Evolutionary conservation across 2,113 vertebrate genomes (phyloP).

Genomic region (Prunella himalayana): DNA sequence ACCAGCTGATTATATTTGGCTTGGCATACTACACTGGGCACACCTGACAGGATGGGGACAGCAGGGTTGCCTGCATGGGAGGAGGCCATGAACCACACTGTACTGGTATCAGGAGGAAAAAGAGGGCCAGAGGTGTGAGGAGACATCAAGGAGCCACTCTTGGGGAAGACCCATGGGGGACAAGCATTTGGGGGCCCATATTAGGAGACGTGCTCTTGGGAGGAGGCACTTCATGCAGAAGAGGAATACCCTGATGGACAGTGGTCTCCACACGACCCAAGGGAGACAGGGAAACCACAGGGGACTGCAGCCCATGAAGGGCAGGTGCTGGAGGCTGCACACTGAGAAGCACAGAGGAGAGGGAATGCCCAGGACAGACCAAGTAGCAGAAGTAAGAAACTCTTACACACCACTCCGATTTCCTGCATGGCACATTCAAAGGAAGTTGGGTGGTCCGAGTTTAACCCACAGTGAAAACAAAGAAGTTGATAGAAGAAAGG

Average conservation of each 20-base stretch:
- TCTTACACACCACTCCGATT: too few relatives aligned
- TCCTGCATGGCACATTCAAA: background rate
- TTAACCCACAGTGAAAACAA: background rate
- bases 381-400: background rate
- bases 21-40: background rate
- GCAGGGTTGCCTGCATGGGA: background rate
- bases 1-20: background rate
- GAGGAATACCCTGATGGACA: rapidly evolving
- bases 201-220: background rate
- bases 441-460: background rate
- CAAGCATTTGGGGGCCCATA: background rate
- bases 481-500: background rate
- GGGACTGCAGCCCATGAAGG: background rate
- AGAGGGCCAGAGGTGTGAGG: background rate
- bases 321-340: background rate
- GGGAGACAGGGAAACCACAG: background rate
- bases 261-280: rapidly evolving
- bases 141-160: background rate
- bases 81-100: background rate
- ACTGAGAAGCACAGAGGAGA: background rate
- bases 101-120: background rate
- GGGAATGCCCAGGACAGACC: rapidly evolving
- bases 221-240: background rate
- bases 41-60: background rate
- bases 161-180: rapidly evolving